Percentiles rank a stretch among this genome's conserved stretches.
These are phyloP conservation scores for Pseudonaja textilis DNA, from an alignment of 2,113 vertebrate genomes.

Conservation along the genomic window DNA sequence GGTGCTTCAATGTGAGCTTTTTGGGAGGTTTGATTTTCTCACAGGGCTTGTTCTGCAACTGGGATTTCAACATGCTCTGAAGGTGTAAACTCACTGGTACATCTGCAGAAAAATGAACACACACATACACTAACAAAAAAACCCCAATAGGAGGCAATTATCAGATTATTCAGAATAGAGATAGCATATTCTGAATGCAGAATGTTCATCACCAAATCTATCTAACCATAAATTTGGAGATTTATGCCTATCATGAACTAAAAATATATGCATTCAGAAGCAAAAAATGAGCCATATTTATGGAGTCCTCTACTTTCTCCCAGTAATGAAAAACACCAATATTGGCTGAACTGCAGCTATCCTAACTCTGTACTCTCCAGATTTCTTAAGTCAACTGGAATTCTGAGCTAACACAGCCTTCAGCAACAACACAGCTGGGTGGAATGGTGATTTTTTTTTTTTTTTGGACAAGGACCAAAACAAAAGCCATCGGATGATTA, in stretches of 20 bases:
- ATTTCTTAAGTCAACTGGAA: not conserved
- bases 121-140: not conserved
- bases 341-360: not conserved
- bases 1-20: conserved; percentile 89
- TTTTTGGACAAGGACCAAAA: too few relatives aligned
- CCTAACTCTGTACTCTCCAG: not conserved
- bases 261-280: not conserved
- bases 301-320: not conserved
- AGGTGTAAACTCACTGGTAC: conserved; percentile 87
- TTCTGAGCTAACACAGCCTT: not conserved
- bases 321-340: not conserved
- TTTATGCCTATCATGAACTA: not conserved
- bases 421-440: not conserved
- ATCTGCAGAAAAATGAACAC: conserved; percentile 65
- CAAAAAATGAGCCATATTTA: not conserved
- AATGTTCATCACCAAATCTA: not conserved
- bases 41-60: conserved; percentile 87
- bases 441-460: too few relatives aligned
- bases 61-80: conserved; percentile 91
- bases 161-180: fast-evolving
- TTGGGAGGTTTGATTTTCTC: conserved; percentile 88
- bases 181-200: not conserved
- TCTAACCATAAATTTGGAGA: not conserved
- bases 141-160: not conserved
- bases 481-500: too few relatives aligned